phyloP scores from a whole-genome alignment of 1,140 invertebrate species.

The Temnothorax longispinosus region DNA sequence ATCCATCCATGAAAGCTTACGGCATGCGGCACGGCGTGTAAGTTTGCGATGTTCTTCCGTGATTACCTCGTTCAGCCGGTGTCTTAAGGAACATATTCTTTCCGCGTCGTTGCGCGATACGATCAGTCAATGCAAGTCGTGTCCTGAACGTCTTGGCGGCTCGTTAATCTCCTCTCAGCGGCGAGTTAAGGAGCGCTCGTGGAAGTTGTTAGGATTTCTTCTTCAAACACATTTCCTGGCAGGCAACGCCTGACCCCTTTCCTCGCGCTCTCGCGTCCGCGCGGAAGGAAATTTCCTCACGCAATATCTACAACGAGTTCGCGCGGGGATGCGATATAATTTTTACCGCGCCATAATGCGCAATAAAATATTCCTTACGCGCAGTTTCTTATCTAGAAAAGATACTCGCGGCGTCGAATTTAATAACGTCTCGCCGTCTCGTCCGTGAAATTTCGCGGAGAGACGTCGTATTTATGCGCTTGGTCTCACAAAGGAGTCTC shows the following conservation, averaged over 20 bases:
- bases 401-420: constrained; percentile 43
- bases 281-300: not conserved
- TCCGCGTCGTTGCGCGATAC: constrained; percentile 33
- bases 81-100: constrained; percentile 33
- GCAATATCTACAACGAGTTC: constrained; percentile 28
- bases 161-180: constrained; percentile 29
- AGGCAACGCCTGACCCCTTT: not conserved
- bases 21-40: not conserved
- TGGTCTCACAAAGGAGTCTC: constrained; percentile 38
- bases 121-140: constrained; percentile 44
- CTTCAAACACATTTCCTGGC: constrained; percentile 8
- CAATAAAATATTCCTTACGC: constrained; percentile 50
- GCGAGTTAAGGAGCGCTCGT: not conserved
- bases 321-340: constrained; percentile 26
- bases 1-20: not conserved
- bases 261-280: not conserved
- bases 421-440: constrained; percentile 49
- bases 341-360: constrained; percentile 30
- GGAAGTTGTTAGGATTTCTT: constrained; percentile 11
- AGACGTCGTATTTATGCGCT: constrained; percentile 33
- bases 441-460: constrained; percentile 15
- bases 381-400: constrained; percentile 43
- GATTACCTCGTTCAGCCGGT: constrained; percentile 18
- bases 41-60: not conserved
- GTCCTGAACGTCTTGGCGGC: constrained; percentile 18